Conservation (phyloP, 2,113 vertebrate genomes). For the Anthoscopus minutus region DNA sequence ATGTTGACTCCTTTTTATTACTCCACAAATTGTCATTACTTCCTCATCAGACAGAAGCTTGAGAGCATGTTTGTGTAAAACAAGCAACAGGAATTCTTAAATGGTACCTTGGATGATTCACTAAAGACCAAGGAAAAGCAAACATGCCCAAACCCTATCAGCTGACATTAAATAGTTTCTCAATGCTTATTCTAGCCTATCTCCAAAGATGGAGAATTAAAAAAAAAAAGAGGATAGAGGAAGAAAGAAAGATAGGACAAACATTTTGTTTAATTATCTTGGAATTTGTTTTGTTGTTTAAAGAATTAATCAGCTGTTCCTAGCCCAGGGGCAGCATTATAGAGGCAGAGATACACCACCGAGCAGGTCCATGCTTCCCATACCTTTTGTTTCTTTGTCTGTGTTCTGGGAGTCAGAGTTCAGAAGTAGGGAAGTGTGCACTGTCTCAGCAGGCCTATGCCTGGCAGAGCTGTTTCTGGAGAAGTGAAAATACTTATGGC, state of each 20-base stretch:
- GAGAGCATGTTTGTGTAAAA: neutral
- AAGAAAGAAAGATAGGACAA: neutral
- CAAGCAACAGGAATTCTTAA: neutral
- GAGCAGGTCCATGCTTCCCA: neutral
- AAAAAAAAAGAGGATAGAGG: neutral
- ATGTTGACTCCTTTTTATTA: neutral
- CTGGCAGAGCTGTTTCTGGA: neutral
- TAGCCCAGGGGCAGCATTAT: neutral
- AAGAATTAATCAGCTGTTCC: neutral
- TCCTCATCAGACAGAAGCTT: conserved; percentile 4
- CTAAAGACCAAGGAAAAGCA: neutral
- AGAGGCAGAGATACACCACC: neutral
- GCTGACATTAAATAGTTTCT: neutral
- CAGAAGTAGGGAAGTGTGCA: neutral
- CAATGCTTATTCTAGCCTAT: neutral
- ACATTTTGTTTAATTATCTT: neutral
- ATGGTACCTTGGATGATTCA: neutral
- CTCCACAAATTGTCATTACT: neutral
- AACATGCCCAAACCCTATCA: neutral
- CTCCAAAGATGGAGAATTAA: neutral
- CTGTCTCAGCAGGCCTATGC: neutral
- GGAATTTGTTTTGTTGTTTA: neutral
- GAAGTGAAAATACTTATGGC: neutral
- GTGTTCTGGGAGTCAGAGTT: neutral
- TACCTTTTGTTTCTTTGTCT: neutral